Conservation (phyloP, 1,140 invertebrate species). For the Palaemon carinicauda region DNA sequence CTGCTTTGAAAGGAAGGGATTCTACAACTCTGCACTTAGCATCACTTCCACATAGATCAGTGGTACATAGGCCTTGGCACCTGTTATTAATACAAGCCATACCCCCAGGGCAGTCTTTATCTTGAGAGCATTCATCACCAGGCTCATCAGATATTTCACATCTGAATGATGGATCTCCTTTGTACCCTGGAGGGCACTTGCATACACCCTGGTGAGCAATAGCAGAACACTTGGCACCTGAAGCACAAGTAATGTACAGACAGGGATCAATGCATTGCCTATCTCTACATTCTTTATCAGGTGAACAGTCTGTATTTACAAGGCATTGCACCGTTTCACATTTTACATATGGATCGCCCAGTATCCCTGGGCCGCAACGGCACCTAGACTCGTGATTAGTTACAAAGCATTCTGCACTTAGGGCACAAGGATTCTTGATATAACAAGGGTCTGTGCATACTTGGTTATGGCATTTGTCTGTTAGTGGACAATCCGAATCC, state of each 20-base stretch:
- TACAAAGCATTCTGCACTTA: conserved; percentile 80
- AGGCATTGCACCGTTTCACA: conserved; percentile 60
- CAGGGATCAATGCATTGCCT: conserved; percentile 63
- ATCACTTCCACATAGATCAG: conserved; percentile 62
- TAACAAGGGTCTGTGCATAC: conserved; percentile 55
- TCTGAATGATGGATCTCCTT: conserved; percentile 71
- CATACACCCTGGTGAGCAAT: conserved; percentile 61
- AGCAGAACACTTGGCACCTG: conserved; percentile 61
- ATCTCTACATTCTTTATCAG: conserved; percentile 62
- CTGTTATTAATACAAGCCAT: conserved; percentile 61
- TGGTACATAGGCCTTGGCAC: conserved; percentile 62
- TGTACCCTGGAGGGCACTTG: conserved; percentile 62
- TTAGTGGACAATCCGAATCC: conserved; percentile 60
- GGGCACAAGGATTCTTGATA: conserved; percentile 74
- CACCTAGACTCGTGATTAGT: conserved; percentile 79
- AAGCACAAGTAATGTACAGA: conserved; percentile 64
- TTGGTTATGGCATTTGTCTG: conserved; percentile 50
- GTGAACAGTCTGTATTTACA: conserved; percentile 64
- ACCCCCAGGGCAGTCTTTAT: conserved; percentile 63
- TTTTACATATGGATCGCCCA: conserved; percentile 69
- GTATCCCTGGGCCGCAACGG: conserved; percentile 79
- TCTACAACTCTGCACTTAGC: conserved; percentile 76
- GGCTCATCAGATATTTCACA: conserved; percentile 69
- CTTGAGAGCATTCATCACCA: conserved; percentile 67
- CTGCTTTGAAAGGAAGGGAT: conserved; percentile 82